Evolutionary conservation across 2,797 vertebrate genomes (phyloP).

Genomic region (Spheniscus humboldti): DNA sequence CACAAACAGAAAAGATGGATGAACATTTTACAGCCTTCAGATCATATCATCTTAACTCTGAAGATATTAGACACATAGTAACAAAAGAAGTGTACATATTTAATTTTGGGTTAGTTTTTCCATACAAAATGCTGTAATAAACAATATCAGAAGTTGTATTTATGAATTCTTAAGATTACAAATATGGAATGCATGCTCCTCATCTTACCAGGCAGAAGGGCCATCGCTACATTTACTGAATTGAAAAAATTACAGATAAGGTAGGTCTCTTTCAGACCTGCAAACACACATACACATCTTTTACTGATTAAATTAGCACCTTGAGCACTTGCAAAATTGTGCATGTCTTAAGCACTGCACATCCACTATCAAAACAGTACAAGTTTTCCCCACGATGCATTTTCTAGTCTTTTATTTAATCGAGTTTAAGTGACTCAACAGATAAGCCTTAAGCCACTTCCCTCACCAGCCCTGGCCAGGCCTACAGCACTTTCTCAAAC

Average conservation of each 20-base stretch:
- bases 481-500: neutral
- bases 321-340: neutral
- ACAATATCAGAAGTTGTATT: neutral
- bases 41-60: neutral
- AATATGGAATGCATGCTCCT: neutral
- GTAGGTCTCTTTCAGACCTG: neutral
- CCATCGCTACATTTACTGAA: neutral
- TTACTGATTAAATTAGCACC: neutral
- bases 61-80: neutral
- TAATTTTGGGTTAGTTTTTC: neutral
- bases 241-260: neutral
- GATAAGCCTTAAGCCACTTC: neutral
- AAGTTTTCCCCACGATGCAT: too few species aligned
- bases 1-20: neutral
- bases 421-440: neutral
- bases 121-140: neutral
- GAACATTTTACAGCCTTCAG: neutral
- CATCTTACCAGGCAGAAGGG: neutral
- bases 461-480: neutral
- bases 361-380: neutral
- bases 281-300: neutral
- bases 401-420: neutral
- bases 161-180: neutral
- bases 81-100: neutral
- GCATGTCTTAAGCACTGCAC: neutral